Conservation (phyloP, 2,888 invertebrate species). For the Platypus cylindrus region DNA sequence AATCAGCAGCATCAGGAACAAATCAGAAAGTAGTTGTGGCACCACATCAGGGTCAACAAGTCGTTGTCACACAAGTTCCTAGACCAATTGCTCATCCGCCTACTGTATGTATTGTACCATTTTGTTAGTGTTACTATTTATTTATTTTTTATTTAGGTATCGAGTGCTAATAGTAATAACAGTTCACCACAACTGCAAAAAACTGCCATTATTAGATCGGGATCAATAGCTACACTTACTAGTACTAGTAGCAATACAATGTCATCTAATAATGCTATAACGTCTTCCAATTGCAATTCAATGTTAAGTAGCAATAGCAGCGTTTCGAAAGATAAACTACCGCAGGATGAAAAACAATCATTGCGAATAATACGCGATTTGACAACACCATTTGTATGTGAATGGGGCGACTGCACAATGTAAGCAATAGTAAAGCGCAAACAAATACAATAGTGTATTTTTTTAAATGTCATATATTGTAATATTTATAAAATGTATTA, state of each 20-base stretch:
- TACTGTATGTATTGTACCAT: slow-evolving; percentile 26
- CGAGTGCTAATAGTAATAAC: no score
- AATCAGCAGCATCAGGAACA: slow-evolving; percentile 33
- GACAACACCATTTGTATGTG: slow-evolving; percentile 60
- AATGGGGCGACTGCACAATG: slow-evolving; percentile 83
- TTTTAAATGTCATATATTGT: no score
- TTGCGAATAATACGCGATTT: slow-evolving; percentile 33
- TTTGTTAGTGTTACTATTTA: slow-evolving; percentile 1
- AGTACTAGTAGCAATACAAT: no score
- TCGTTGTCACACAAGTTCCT: slow-evolving; percentile 48
- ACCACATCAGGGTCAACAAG: slow-evolving; percentile 52
- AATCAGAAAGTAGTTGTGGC: slow-evolving; percentile 45
- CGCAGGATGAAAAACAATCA: slow-evolving; percentile 21
- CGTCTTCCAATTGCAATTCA: no score
- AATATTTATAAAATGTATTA: no score
- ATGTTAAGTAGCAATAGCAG: no score
- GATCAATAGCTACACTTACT: no score
- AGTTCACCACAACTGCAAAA: no score
- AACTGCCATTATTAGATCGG: no score
- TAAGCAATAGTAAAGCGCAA: no score
- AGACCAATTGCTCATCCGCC: slow-evolving; percentile 41
- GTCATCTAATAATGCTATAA: no score
- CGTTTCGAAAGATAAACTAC: slow-evolving; percentile 22
- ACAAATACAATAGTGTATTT: no score
- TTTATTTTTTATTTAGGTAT: background rate